phyloP scores from a whole-genome alignment of 2,888 invertebrate genomes.

The Falcaria lacertinaria region DNA sequence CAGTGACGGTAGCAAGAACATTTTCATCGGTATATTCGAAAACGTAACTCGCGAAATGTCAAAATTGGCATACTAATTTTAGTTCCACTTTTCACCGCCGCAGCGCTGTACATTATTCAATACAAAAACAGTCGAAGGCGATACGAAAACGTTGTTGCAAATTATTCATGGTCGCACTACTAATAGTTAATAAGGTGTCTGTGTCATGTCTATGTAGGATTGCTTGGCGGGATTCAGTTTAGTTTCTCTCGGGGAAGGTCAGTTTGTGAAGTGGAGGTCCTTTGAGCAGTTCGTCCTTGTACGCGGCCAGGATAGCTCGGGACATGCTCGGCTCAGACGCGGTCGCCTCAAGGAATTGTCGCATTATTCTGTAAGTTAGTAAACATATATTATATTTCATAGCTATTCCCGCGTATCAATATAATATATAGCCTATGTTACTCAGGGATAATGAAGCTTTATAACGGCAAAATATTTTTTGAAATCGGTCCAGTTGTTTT shows the following conservation, averaged over 20 bases:
- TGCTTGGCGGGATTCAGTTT: conserved; percentile 17
- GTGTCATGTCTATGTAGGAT: conserved; percentile 11
- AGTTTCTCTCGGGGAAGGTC: conserved; percentile 53
- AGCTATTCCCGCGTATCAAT: conserved; percentile 10
- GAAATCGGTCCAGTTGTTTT: too few relatives aligned
- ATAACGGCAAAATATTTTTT: too few relatives aligned
- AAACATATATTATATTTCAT: conserved; percentile 8
- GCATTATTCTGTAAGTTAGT: conserved; percentile 54
- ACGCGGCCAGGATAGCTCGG: conserved; percentile 66
- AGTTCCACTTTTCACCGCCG: too few relatives aligned
- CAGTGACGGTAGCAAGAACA: too few relatives aligned
- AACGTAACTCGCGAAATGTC: too few relatives aligned
- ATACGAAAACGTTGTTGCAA: too few relatives aligned
- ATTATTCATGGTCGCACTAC: too few relatives aligned
- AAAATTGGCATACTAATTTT: too few relatives aligned
- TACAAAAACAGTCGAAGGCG: too few relatives aligned
- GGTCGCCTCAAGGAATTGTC: conserved; percentile 72
- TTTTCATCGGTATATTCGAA: too few relatives aligned
- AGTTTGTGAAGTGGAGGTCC: conserved; percentile 59
- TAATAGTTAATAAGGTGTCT: conserved; percentile 6
- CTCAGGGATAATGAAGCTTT: too few relatives aligned
- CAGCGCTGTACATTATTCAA: too few relatives aligned
- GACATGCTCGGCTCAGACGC: conserved; percentile 69
- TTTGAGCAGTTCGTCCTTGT: conserved; percentile 72
- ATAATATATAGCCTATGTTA: conserved; percentile 1